Percentiles rank a stretch among this genome's conserved stretches.
Evolutionary conservation across 2,888 invertebrate species (phyloP).

Genomic region (Xestia rhomboidea): DNA sequence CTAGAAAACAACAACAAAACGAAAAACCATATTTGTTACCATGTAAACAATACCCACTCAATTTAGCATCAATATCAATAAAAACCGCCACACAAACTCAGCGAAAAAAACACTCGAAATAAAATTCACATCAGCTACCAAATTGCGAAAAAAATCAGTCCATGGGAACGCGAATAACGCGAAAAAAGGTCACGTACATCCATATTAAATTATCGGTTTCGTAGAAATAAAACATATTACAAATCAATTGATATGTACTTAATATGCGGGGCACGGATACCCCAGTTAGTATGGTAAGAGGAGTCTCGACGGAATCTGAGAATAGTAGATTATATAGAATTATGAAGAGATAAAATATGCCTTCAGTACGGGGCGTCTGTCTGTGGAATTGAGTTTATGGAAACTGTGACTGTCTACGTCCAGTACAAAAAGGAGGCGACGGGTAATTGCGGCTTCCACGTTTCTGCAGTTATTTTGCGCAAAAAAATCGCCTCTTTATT

Average conservation of each 20-base stretch:
- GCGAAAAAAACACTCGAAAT: slow-evolving; percentile 48
- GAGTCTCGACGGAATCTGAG: slow-evolving; percentile 32
- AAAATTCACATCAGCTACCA: slow-evolving; percentile 54
- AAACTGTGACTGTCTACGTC: not conserved
- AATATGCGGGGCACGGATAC: slow-evolving; percentile 62
- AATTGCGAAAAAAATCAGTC: slow-evolving; percentile 59
- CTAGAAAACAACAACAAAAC: slow-evolving; percentile 13
- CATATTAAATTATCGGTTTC: slow-evolving; percentile 68
- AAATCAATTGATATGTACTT: slow-evolving; percentile 66
- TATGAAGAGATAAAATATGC: slow-evolving; percentile 28
- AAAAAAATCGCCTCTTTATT: not conserved
- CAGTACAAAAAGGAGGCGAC: not conserved
- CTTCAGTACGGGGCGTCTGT: not conserved
- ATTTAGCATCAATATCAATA: slow-evolving; percentile 49
- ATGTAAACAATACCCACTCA: slow-evolving; percentile 46
- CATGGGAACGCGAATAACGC: slow-evolving; percentile 39
- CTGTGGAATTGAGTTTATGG: not conserved
- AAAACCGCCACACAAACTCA: slow-evolving; percentile 29
- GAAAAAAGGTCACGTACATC: slow-evolving; percentile 63
- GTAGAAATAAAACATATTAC: slow-evolving; percentile 65
- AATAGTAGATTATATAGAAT: slow-evolving; percentile 40
- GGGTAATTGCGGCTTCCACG: not conserved
- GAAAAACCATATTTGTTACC: slow-evolving; percentile 31
- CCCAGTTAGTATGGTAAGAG: slow-evolving; percentile 60
- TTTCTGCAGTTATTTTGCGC: not conserved